A percentile compares a stretch with the other conserved stretches of the same genome.
Conservation (phyloP, 2,113 vertebrate genomes). For the Fulmarus glacialis region DNA sequence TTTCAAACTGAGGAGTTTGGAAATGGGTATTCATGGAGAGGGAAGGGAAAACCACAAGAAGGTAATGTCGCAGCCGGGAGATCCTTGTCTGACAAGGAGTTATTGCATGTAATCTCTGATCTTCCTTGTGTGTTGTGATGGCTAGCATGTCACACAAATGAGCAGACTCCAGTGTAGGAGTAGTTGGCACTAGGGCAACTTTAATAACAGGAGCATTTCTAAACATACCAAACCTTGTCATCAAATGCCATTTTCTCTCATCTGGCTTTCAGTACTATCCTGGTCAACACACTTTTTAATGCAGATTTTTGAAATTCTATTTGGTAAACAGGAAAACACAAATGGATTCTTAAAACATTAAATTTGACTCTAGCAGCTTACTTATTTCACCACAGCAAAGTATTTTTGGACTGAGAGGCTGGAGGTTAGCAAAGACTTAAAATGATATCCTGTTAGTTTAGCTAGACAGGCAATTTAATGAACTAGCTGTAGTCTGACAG, state of each 20-base stretch:
- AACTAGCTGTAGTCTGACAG: neutral
- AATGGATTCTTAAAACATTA: neutral
- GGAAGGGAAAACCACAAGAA: conserved; percentile 9
- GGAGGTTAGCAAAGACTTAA: neutral
- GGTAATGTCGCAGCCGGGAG: neutral
- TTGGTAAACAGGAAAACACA: neutral
- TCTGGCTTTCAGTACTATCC: neutral
- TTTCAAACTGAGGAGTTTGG: neutral
- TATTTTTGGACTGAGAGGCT: neutral
- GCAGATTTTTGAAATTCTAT: neutral
- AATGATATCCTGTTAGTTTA: neutral
- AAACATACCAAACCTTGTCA: neutral
- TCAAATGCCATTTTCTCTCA: neutral
- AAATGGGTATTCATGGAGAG: neutral
- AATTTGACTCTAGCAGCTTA: neutral
- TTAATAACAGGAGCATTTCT: conserved; percentile 16
- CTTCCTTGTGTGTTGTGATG: neutral
- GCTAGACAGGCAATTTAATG: neutral
- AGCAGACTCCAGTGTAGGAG: conserved; percentile 17
- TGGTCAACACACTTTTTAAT: neutral
- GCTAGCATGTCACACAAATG: neutral
- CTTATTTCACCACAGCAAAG: neutral
- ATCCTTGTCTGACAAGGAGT: neutral
- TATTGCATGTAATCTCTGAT: neutral
- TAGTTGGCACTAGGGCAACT: neutral